These are phyloP conservation scores for Oryzias sinensis DNA, from an alignment of 2,797 vertebrate genomes.

Conservation along the genomic window DNA sequence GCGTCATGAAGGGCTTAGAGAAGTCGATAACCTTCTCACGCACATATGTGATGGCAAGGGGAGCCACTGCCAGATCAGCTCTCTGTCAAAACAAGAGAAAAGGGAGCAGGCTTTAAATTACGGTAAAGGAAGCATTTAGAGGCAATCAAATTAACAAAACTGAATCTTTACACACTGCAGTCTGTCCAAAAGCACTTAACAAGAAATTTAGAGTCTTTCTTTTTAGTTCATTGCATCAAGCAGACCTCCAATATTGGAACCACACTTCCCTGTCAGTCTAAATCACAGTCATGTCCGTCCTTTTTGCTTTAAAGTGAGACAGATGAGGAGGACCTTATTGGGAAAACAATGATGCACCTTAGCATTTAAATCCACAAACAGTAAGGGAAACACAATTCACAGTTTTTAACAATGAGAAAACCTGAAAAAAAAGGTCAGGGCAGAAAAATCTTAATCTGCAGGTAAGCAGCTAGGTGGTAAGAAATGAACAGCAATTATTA, in stretches of 20 bases:
- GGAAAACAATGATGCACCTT: too few species aligned
- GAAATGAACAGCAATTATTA: too few species aligned
- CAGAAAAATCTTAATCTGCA: too few species aligned
- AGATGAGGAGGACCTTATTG: too few species aligned
- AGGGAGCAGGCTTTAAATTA: constrained; percentile 73
- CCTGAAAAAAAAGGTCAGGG: too few species aligned
- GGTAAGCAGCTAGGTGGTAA: too few species aligned
- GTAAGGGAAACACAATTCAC: too few species aligned
- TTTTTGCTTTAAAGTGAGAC: neutral
- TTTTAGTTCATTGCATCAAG: constrained; percentile 24
- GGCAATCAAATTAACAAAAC: constrained; percentile 82
- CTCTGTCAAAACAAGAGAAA: constrained; percentile 87
- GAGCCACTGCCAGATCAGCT: constrained; percentile 99
- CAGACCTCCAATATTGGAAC: constrained; percentile 6
- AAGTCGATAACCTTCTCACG: constrained; percentile 99
- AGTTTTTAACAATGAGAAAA: too few species aligned
- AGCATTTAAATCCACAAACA: too few species aligned
- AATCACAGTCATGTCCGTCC: neutral
- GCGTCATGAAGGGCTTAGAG: constrained; percentile 99
- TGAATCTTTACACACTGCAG: constrained; percentile 67
- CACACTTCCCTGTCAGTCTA: too few species aligned
- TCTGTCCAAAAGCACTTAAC: constrained; percentile 64
- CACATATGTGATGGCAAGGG: constrained; percentile 95
- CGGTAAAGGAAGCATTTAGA: constrained; percentile 67
- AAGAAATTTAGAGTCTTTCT: constrained; percentile 69